phyloP scores from a whole-genome alignment of 2,113 vertebrate genomes.

The Microcebus murinus region DNA sequence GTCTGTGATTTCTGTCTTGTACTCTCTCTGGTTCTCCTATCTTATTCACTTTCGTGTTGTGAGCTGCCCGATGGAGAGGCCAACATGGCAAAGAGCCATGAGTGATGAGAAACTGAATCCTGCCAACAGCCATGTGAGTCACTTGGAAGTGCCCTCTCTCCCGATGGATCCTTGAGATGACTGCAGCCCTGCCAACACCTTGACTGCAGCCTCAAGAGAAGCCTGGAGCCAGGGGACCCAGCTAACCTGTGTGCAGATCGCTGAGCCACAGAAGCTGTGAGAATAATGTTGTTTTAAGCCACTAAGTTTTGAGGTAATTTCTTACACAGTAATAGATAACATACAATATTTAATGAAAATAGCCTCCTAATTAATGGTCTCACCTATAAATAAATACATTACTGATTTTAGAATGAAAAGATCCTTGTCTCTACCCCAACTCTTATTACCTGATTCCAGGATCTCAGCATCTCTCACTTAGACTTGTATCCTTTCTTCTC shows the following conservation, averaged over 20 bases:
- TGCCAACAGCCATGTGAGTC: accelerated
- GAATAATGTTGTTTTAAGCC: neutral
- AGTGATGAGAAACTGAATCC: neutral
- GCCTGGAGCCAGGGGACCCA: neutral
- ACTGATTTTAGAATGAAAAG: conserved; percentile 12
- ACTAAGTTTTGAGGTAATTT: neutral
- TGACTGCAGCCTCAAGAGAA: neutral
- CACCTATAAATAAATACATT: neutral
- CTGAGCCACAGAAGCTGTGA: neutral
- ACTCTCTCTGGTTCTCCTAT: neutral
- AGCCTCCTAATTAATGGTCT: neutral
- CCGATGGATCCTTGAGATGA: neutral
- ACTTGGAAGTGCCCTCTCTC: neutral
- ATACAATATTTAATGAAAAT: conserved; percentile 12
- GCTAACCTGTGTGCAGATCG: neutral
- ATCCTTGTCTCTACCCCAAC: neutral
- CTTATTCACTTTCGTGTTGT: neutral
- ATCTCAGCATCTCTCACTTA: neutral
- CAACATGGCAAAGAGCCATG: neutral
- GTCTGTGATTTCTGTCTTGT: neutral
- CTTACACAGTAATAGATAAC: neutral
- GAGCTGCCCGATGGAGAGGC: neutral
- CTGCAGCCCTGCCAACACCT: neutral
- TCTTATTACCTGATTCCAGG: neutral
- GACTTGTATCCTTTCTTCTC: neutral